Evolutionary conservation across 2,113 vertebrate genomes (phyloP), one percentile per base, ranked within the genome.

Genomic region (Calonectris borealis): DNA sequence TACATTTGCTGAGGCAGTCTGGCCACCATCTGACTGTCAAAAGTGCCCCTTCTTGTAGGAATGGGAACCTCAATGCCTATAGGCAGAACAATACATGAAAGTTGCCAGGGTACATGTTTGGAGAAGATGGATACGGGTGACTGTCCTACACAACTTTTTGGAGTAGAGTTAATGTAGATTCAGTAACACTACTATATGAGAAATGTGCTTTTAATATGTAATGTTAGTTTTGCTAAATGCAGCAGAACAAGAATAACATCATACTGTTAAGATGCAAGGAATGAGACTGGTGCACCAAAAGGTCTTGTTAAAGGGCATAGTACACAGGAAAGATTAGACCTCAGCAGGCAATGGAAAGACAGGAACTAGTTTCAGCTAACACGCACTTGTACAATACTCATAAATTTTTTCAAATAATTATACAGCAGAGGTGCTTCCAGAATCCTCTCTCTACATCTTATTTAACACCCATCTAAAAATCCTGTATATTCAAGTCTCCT

Each of bases 171-270:
- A 70, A 76, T 3, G 25, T 5, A 81, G 34, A 93, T 48, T 38
- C 83, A 91, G 48, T 26, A 32, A 94, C 66, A 46, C 70, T 46
- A 34, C 27, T 31, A 3, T 80, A 14, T 76, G 76, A 79, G 65
- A 96, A 94, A 89, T 31, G 31, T 38, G 16, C 24, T 95, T 96
- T 96, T 94, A 96, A 91, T 91, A 57, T 10, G 34, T 14, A 55
- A 1, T 54, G 40, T 49, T 52, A 73, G n/a, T 83, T 84, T 66
- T 83, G 77, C 72, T 96, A 38, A 89, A 79, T 61, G 82, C 38
- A 55, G 29, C 26, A 27, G 49, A 85, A 86, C 69, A 83, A 55
- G 61, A 93, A 42, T 14, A 91, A 90, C 70, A 79, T 24, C 20
- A 16, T 51, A 54, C 13, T n/a, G 27, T 32, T 64, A 57, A 19